phyloP scores from a whole-genome alignment of 2,113 vertebrate species.

The Uropsilus gracilis region DNA sequence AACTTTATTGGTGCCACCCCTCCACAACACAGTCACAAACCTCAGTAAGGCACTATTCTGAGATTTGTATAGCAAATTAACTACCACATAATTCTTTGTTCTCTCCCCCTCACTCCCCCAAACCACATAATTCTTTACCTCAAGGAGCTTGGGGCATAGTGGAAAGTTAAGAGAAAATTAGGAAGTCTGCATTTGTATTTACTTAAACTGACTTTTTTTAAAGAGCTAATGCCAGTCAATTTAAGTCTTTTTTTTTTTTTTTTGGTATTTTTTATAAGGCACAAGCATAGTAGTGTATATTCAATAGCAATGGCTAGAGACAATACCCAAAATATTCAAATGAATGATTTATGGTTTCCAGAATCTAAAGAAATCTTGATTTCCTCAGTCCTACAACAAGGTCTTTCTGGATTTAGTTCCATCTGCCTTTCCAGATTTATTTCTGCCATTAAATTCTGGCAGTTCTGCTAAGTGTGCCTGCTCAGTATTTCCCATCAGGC shows the following conservation, averaged over 20 bases:
- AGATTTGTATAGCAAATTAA: constrained; percentile 28
- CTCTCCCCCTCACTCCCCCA: too few species aligned
- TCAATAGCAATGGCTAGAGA: neutral
- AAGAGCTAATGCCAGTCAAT: neutral
- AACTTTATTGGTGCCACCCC: neutral
- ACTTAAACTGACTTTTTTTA: constrained; percentile 10
- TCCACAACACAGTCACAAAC: neutral
- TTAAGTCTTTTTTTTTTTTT: neutral
- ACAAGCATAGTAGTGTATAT: neutral
- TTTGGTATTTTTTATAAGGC: neutral
- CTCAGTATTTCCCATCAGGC: constrained; percentile 16
- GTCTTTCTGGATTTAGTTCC: neutral
- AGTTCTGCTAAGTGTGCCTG: constrained; percentile 1
- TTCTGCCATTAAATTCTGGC: constrained; percentile 39
- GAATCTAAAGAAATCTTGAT: constrained; percentile 5
- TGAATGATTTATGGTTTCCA: neutral
- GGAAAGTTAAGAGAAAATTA: constrained; percentile 43
- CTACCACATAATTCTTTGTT: too few species aligned
- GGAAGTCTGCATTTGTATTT: constrained; percentile 11
- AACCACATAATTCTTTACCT: constrained; percentile 28
- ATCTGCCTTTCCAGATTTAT: neutral
- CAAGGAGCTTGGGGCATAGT: neutral
- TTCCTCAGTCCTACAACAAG: neutral
- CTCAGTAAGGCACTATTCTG: constrained; percentile 19
- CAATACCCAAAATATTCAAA: constrained; percentile 40